Base-by-base conservation (phyloP, 2,888 invertebrate genomes). In the Cheilosia vernalis region DNA sequence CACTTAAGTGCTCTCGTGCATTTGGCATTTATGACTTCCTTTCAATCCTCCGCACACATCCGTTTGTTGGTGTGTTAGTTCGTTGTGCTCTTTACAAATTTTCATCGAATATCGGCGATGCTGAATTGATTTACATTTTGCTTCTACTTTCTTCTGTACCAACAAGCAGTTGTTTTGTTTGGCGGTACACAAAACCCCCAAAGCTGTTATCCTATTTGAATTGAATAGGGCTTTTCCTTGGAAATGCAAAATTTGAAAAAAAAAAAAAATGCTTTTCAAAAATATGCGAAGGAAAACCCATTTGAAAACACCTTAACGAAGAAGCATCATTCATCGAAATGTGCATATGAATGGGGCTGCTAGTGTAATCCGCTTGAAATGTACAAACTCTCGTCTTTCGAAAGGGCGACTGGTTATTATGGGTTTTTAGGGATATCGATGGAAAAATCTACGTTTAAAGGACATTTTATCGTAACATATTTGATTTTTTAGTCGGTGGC, bases 11-110 rank as follows among this genome's bases (percentile, higher is more conserved):
- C 74, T 84, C 64, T 80, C 70, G 51, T 80, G 84, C 84, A 80
- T 76, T 82, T 86, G 74, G 83, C 83, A 83, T 86, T 81, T 78
- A 82, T 87, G 74, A 78, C 86, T 86, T 86, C 78, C 86, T 74
- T 37, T 61, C 13, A 15, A 82, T 87, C 66, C 69, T 49, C 47
- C n/a, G 49, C 56, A 53, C 47, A 19, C 13, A 10, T 4, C 4
- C 37, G 13, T 13, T 4, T 37, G 37, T 37, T 37, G 13, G 13
- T 13, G 37, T 17, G 47, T 40, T 47, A 84, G 67, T 49, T 69
- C 47, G 44, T 72, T 44, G 42, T 19, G 47, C 44, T 17, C 47
- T 56, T 33, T 17, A 24, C 44, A 56, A 37, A 53, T 55, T 55
- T 42, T 42, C 63, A 49, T 44, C 24, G 63, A 42, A 63, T 42